Percentiles rank a stretch among this genome's conserved stretches.
Conservation (phyloP, 2,888 invertebrate species). For the Drosophila tripunctata region DNA sequence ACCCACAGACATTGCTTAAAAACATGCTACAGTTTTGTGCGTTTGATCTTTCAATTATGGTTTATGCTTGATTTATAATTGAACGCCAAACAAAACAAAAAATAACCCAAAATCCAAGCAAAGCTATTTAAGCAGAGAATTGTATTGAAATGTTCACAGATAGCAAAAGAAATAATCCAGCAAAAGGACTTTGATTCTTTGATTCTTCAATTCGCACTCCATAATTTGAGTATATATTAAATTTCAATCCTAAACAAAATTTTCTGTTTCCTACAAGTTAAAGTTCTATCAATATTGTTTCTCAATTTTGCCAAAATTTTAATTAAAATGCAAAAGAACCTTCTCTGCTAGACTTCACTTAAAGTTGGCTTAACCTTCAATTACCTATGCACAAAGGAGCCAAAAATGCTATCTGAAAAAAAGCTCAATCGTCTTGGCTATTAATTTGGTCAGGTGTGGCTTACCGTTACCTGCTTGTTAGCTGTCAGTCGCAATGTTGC, state of each 20-base stretch:
- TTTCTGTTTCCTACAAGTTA: not conserved
- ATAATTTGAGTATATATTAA: too few species aligned
- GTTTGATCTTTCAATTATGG: constrained; percentile 77
- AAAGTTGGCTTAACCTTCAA: not conserved
- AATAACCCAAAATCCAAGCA: constrained; percentile 18
- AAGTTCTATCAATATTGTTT: not conserved
- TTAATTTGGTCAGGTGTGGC: constrained; percentile 14
- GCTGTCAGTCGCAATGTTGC: constrained; percentile 67
- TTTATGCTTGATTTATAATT: constrained; percentile 75
- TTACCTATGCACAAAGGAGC: constrained; percentile 15
- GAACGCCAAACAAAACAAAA: constrained; percentile 44
- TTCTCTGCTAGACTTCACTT: not conserved
- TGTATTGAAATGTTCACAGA: constrained; percentile 19
- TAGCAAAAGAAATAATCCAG: constrained; percentile 10
- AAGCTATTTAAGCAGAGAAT: constrained; percentile 16
- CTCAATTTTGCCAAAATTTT: too few species aligned
- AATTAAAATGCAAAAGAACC: not conserved
- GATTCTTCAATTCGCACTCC: too few species aligned
- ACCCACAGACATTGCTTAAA: not conserved
- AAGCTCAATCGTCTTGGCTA: constrained; percentile 7
- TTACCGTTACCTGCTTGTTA: constrained; percentile 15
- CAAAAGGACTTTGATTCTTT: not conserved
- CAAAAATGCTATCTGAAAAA: not conserved
- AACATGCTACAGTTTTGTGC: constrained; percentile 39
- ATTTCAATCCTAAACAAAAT: too few species aligned